Evolutionary conservation across 2,113 vertebrate species (phyloP), one percentile per base, ranked within the genome.

Genomic region (Siniperca chuatsi): DNA sequence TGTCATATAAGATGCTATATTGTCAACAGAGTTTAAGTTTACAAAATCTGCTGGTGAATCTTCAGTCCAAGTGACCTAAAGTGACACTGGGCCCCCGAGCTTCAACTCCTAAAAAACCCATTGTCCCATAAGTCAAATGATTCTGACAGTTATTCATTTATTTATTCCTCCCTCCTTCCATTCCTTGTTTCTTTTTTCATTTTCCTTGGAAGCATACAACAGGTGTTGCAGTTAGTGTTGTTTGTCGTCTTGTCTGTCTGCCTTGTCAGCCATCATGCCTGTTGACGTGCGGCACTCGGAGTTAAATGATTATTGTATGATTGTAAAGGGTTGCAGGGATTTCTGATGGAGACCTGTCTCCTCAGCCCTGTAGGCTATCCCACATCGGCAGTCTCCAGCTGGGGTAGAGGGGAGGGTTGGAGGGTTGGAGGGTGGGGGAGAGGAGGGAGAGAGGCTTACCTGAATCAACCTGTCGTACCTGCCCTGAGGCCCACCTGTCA

Each of bases 331-430:
- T 81, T 84, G 74, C 44, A 57, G 75, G 83, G 77, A 71, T 89
- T 86, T 92, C 91, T 94, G 92, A 92, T 88, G 90, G 90, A 90
- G 90, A 90, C 84, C 89, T 87, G 86, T 91, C 84, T 92, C 70
- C 86, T 85, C 84, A 91, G 79, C 89, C 93, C 95, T 95, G 91
- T 93, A 95, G 95, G 95, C 94, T 69, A 92, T 94, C 90, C 89
- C 77, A 81, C 83, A 86, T 90, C 75, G 74, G 81, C 83, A 85
- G 86, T 85, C 92, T 94, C 92, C 80, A 90, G 90, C 91, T 92
- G 89, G 77, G 86, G 86, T 68, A 21, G 71, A 79, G 76, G 75
- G 82, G 65, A 75, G 65, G 84, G 78, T 67, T 66, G 69, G 83
- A 18, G 83, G 62, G 75, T 29, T 66, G 69, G 83, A 18, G 83